phyloP scores from a whole-genome alignment of 2,888 invertebrate species.

The Suillia variegata region DNA sequence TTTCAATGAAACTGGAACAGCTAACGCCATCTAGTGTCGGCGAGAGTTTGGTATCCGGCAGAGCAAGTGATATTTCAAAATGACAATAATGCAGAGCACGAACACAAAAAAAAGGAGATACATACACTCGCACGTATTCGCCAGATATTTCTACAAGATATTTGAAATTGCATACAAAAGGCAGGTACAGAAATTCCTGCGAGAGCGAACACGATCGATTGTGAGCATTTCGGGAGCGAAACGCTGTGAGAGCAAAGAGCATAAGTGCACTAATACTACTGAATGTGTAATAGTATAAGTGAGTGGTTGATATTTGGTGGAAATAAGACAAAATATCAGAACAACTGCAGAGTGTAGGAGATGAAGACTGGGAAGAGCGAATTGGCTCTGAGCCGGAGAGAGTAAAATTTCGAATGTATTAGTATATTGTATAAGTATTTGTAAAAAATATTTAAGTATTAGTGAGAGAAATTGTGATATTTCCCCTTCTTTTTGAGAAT shows the following conservation, averaged over 20 bases:
- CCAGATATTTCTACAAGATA: not conserved
- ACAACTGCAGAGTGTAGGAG: not conserved
- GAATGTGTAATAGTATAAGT: not conserved
- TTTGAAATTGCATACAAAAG: not conserved
- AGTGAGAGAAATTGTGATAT: not conserved
- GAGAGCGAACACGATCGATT: conserved; percentile 10
- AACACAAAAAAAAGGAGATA: too few species aligned
- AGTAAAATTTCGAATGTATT: too few species aligned
- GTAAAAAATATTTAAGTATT: too few species aligned
- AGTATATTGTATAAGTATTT: too few species aligned
- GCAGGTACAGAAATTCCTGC: not conserved
- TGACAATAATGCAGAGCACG: conserved; percentile 43
- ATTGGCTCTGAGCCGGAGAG: too few species aligned
- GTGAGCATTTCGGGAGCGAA: too few species aligned
- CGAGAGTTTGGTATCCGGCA: too few species aligned
- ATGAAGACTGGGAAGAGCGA: too few species aligned
- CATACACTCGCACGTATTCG: too few species aligned
- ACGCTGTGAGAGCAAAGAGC: too few species aligned
- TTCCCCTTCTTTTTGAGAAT: conserved; percentile 18
- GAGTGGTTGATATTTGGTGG: not conserved
- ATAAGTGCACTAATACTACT: not conserved
- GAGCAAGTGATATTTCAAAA: conserved; percentile 44
- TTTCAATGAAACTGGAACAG: too few species aligned
- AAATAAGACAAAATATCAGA: not conserved
- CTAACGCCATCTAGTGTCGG: conserved; percentile 16